Percentiles rank a stretch among this genome's conserved stretches.
Evolutionary conservation across 2,888 invertebrate species (phyloP).

Genomic region (Stegophylla sp.): DNA sequence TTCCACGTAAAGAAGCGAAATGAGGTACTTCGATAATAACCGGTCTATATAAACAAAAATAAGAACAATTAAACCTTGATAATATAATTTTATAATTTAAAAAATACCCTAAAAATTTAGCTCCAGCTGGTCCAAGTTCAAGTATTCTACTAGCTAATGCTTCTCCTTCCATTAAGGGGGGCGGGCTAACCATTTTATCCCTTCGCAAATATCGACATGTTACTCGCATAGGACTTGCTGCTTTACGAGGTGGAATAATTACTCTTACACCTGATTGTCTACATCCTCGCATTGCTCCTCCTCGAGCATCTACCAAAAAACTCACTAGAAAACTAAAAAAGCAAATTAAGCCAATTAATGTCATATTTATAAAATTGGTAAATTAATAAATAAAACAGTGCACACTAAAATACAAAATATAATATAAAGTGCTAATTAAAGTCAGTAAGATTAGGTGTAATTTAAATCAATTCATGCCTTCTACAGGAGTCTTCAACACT

Average conservation of each 20-base stretch:
- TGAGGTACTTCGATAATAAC: conserved; percentile 96
- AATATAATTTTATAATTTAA: conserved; percentile 10
- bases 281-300: conserved; percentile 98
- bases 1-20: conserved; percentile 91
- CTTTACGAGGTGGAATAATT: conserved; percentile 94
- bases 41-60: conserved; percentile 70
- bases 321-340: conserved; percentile 89
- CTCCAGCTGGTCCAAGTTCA: conserved; percentile 94
- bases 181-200: conserved; percentile 81
- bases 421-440: conserved; percentile 42
- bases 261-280: conserved; percentile 96
- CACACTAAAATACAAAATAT: conserved; percentile 30
- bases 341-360: conserved; percentile 45
- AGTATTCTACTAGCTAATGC: conserved; percentile 92
- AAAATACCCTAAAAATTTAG: conserved; percentile 86
- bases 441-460: conserved; percentile 41
- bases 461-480: conserved; percentile 45
- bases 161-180: conserved; percentile 97
- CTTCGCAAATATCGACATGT: conserved; percentile 89
- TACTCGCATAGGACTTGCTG: conserved; percentile 92
- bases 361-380: neutral
- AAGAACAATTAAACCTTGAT: neutral
- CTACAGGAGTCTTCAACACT: conserved; percentile 28
- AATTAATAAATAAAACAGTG: conserved; percentile 30
- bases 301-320: conserved; percentile 98